Evolutionary conservation across 2,113 vertebrate species (phyloP), one percentile per base, ranked within the genome.

Genomic region (Dolichotis patagonum): DNA sequence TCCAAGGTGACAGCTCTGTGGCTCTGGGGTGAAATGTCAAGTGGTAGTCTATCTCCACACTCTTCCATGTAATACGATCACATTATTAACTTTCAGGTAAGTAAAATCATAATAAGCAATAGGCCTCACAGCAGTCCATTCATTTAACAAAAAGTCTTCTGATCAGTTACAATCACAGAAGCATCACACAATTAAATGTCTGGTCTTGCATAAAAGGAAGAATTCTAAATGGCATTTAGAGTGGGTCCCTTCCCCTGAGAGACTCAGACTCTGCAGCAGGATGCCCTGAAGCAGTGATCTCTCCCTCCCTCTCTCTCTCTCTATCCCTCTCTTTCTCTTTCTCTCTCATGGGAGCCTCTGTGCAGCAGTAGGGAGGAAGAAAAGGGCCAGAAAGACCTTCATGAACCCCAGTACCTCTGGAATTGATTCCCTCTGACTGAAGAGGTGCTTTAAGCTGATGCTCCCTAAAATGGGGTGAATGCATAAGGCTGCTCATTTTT

Each of bases 1-100:
- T 49, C 41, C 17, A 19, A 91, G 49, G 24, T 28, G 82, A 77
- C 7, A 69, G 22, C 69, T 52, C n/a, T 62, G 63, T 69, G 32
- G 35, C 43, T 20, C 35, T 3, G 89, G 43, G 85, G 67, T 63
- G 91, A 85, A 58, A 65, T 65, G 17, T 63, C 56, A 56, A 46
- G 71, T 67, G 9, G 91, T 10, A 20, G 35, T 49, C 69, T 63
- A 86, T 14, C 26, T 20, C 71, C 54, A 86, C 22, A 67, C 35
- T 35, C 41, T 54, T 83, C 10, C 14, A 30, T 56, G 13, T n/a
- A 82, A 88, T 41, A 58, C 14, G 87, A 85, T 54, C 86, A 46
- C 11, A 60, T 91, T 41, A 78, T n/a, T 67, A 95, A 83, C 71
- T 78, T 71, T 86, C 77, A 90, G n/a, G 69, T 73, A 56, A 85